A percentile compares a stretch with the other conserved stretches of the same genome.
These are phyloP conservation scores for Eristalis intricaria DNA, from an alignment of 2,888 invertebrate species.

Conservation along the genomic window DNA sequence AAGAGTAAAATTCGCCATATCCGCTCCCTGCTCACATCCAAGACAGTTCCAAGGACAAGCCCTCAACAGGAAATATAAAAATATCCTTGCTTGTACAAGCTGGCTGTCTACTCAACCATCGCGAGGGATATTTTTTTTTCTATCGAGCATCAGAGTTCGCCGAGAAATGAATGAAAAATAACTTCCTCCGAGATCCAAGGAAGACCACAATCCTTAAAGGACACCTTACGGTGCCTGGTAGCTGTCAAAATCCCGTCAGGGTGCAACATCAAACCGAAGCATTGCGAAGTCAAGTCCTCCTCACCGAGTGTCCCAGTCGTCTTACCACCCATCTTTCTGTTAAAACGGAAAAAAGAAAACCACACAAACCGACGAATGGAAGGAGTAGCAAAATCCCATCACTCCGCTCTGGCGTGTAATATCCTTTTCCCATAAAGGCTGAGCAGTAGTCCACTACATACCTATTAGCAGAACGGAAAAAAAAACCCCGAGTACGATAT, in stretches of 20 bases:
- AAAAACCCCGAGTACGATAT: not conserved
- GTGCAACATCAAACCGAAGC: not conserved
- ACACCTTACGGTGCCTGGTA: not conserved
- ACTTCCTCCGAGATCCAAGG: not conserved
- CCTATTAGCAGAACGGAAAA: not conserved
- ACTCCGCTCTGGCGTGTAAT: slow-evolving; percentile 4
- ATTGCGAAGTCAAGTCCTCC: slow-evolving; percentile 7
- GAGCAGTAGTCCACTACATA: slow-evolving; percentile 1
- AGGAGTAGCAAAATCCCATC: not conserved
- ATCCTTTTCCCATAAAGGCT: slow-evolving; percentile 17
- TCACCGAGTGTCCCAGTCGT: too few species aligned
- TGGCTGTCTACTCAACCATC: too few species aligned
- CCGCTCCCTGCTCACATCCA: too few species aligned
- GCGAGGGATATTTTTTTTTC: too few species aligned
- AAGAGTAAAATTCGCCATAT: too few species aligned
- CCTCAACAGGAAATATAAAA: too few species aligned
- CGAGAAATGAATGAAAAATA: too few species aligned
- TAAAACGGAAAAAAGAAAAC: too few species aligned
- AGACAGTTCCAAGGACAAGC: too few species aligned
- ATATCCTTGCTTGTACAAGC: too few species aligned
- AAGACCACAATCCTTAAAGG: not conserved
- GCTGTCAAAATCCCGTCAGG: not conserved
- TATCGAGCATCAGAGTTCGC: too few species aligned
- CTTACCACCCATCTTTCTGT: too few species aligned
- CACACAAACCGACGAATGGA: not conserved